These are phyloP conservation scores for Eupelmus urozonus DNA, from an alignment of 2,888 invertebrate species.

Conservation along the genomic window DNA sequence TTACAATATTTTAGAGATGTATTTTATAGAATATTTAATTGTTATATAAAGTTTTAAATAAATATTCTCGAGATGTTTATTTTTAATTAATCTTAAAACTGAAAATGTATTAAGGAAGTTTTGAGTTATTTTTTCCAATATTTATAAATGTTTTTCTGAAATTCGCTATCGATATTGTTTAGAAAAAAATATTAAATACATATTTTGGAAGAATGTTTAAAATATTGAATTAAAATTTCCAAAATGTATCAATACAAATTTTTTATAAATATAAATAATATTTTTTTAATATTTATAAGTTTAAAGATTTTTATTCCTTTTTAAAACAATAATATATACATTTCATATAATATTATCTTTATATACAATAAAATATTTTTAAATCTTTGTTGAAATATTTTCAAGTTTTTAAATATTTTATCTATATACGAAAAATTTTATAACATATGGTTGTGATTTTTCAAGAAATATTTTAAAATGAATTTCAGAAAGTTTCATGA, in stretches of 20 bases:
- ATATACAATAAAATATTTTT: neutral
- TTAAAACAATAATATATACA: neutral
- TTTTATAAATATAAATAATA: neutral
- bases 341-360: neutral
- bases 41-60: no score
- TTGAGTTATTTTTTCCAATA: neutral
- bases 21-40: neutral
- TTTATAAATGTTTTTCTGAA: no score
- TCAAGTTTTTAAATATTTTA: constrained; percentile 9
- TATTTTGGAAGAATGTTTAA: neutral
- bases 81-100: neutral
- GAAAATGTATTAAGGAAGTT: neutral
- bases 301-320: no score
- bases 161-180: no score
- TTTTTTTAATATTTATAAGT: constrained; percentile 6
- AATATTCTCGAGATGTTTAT: neutral
- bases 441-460: neutral
- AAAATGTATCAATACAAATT: neutral
- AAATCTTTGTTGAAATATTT: constrained; percentile 23
- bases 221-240: neutral
- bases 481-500: constrained; percentile 43
- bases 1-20: neutral
- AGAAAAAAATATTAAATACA: neutral
- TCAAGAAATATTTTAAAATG: neutral
- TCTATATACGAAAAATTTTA: neutral